Evolutionary conservation across 2,888 invertebrate genomes (phyloP), one percentile per base, ranked within the genome.

Genomic region (Hemicrepidius hirtus): DNA sequence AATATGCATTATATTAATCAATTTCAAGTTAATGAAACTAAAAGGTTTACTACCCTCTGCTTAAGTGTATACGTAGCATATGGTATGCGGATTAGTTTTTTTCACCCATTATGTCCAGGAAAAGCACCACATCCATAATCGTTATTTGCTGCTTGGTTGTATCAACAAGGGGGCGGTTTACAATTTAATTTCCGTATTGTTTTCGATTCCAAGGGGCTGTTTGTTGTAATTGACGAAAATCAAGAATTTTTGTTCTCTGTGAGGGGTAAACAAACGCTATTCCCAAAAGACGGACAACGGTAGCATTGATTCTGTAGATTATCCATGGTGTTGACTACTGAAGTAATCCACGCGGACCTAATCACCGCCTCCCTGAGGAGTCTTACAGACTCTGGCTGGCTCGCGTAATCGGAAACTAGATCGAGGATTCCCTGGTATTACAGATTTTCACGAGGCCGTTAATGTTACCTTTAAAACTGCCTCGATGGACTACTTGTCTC

Each of bases 1-100:
- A 80, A 79, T 78, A 68, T 73, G 73, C 76, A 77, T 80, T 79
- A 80, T 77, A 81, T 76, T 80, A 81, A 81, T 82, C 81, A 81
- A 80, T 77, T 80, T 78, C 68, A 74, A 75, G 78, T 78, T 80
- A 81, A 82, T 80, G 79, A 80, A 79, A 68, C 70, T 77, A 75
- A 80, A 79, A 78, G 76, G 71, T 76, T 75, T 73, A 63, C 57
- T 71, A 73, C 77, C 68, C 78, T 65, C 24, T 53, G 32, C 49
- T 65, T 71, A 71, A 68, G 65, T 62, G 68, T 18, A 69, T 49
- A 24, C 44, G 24, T 37, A 71, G 71, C 74, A 74, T 74, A 74
- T 74, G 74, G 71, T 68, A 49, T 28, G 49, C 50, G 68, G 59
- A 64, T 64, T 63, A 68, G 37, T 50, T 59, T 55, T 68, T n/a